Evolutionary conservation across 2,797 vertebrate species (phyloP), one percentile per base, ranked within the genome.

Genomic region (Oophaga sylvatica): DNA sequence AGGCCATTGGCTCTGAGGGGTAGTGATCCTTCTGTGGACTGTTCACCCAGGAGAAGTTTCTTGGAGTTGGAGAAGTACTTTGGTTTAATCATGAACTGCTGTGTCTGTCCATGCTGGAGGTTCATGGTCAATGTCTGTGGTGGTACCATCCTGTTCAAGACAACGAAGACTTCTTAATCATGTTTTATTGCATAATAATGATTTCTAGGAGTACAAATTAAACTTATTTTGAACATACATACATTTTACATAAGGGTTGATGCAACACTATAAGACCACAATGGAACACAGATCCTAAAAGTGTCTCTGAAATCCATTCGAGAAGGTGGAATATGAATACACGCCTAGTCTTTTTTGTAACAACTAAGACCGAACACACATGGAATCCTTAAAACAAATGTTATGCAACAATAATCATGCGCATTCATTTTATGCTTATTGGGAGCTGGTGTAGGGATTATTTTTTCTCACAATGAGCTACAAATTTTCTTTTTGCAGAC

Each of bases 71-170:
- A 89, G 90, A 97, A 98, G 91, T 97, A 97, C 91, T 97, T 99
- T 85, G 98, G 97, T 90, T 98, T 97, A 65, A 98, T 92, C 88
- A 97, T 90, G 71, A 97, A 98, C 87, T 97, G 97, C 90, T 98
- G 97, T 87, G 91, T 95, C 93, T 97, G 97, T 65, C 95, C 95
- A 20, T 95, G 97, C 87, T 96, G 97, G 85, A 96, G 90, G 71
- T 96, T 94, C 91, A 97, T 93, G 73, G 96, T 93, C 90, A 96
- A 87, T 35, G 94, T 94, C 90, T 95, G 95, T 80, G 95, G 91
- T 1, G 95, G 93, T n/a, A 95, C 94, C 88, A 97, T 93, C 92
- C 98, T 99, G 94, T 84, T 91, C 85, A 45, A 89, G 15, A 31
- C 29, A 89, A 67, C n/a, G 77, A 9, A 82, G 26, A 41, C 26